These are phyloP conservation scores for Drosophila pachea DNA, from an alignment of 1,140 invertebrate species.

Conservation along the genomic window DNA sequence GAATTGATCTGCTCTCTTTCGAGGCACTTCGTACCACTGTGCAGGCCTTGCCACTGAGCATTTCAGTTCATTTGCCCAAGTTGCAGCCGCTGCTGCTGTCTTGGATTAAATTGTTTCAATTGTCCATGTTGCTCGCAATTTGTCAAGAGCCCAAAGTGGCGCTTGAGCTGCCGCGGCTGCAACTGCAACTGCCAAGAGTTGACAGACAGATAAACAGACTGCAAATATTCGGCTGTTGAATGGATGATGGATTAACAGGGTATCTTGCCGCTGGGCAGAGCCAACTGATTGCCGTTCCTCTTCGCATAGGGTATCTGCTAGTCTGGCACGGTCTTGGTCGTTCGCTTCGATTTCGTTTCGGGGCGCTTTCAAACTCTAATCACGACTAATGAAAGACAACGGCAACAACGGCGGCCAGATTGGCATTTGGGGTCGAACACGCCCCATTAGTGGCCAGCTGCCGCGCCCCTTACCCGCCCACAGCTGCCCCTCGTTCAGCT, in stretches of 20 bases:
- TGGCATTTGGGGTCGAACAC: slow-evolving; percentile 66
- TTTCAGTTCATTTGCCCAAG: slow-evolving; percentile 8
- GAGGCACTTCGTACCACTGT: background rate
- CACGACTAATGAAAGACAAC: slow-evolving; percentile 70
- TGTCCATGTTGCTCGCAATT: slow-evolving; percentile 68
- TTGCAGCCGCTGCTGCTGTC: slow-evolving; percentile 26
- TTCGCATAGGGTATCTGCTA: background rate
- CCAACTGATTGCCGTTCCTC: too few relatives aligned
- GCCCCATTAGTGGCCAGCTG: slow-evolving; percentile 27
- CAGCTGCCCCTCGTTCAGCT: background rate
- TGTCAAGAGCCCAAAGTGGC: slow-evolving; percentile 67
- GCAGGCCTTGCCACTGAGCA: slow-evolving; percentile 6
- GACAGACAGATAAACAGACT: too few relatives aligned
- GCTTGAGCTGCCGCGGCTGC: slow-evolving; percentile 37
- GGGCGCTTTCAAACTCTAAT: slow-evolving; percentile 62
- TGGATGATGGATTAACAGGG: background rate
- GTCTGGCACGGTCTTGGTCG: background rate
- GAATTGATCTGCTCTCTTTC: too few relatives aligned
- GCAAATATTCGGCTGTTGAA: too few relatives aligned
- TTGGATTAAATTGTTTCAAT: slow-evolving; percentile 75
- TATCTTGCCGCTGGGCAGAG: background rate
- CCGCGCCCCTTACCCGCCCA: background rate
- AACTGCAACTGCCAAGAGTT: slow-evolving; percentile 28
- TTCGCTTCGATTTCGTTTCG: slow-evolving; percentile 18
- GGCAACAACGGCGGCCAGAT: slow-evolving; percentile 31